Base-by-base conservation (phyloP, 2,888 invertebrate genomes). In the Leptinotarsa haldemani region DNA sequence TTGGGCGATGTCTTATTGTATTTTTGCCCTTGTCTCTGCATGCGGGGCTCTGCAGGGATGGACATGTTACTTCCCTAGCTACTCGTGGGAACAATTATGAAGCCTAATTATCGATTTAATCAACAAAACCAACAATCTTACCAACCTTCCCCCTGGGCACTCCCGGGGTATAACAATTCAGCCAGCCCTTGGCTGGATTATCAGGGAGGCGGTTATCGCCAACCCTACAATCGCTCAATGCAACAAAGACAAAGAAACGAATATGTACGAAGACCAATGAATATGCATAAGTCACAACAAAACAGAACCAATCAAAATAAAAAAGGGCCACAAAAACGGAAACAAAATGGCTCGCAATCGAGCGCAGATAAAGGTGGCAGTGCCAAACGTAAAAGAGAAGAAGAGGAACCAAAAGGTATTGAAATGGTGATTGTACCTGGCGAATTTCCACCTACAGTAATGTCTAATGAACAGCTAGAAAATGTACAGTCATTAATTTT, bases 1-100 rank as follows among this genome's bases (percentile, higher is more conserved):
- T 30, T 50, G 56, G 75, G 75, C 75, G 64, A 63, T 53, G 25
- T 75, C 75, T 68, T 69, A 75, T 70, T 75, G 72, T 70, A 75
- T 66, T 56, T 64, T 4, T 20, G 72, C 72, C 74, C 75, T 72
- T 75, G 53, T 69, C 66, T 46, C 70, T 65, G 67, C 67, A 75
- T 48, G 75, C 75, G 75, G 75, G 75, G 75, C 75, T 75, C 75
- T 75, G 75, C 64, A 64, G 75, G 64, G 65, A 71, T 58, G 48
- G 69, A 75, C 75, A 3, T n/a, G n/a, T 66, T 72, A 72, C 48
- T 70, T 75, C 75, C 75, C 75, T 75, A 70, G 75, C 75, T 75
- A 70, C 72, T 75, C 75, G 75, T 75, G 75, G 75, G 75, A 75
- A 58, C 66, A 52, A 75, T 46, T 67, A 75, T 75, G 75, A 75